These are phyloP conservation scores for Drosophila sucinea DNA, from an alignment of 1,140 invertebrate species.

Conservation along the genomic window DNA sequence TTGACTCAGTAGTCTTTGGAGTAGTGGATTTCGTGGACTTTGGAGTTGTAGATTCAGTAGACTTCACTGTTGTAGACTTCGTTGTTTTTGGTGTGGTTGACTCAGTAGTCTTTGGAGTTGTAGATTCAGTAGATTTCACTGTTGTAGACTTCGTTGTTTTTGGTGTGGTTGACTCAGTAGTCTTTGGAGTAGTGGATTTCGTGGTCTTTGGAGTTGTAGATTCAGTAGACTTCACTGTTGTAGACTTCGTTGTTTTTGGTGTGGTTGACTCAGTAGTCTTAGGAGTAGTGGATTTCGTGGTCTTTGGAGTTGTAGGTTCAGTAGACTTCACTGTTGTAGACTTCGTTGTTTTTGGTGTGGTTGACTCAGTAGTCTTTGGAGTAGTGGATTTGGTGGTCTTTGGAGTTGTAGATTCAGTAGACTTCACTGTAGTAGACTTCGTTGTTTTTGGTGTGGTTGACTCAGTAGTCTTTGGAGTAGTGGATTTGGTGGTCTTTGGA, in stretches of 20 bases:
- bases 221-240: background rate
- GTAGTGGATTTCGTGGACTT: background rate
- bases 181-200: background rate
- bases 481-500: background rate
- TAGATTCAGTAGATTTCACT: background rate
- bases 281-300: background rate
- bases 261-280: slow-evolving; percentile 5
- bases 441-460: background rate
- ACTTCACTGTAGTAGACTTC: background rate
- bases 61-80: background rate
- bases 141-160: slow-evolving; percentile 1
- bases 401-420: background rate
- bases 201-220: slow-evolving; percentile 6
- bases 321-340: background rate
- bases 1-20: background rate
- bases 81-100: slow-evolving; percentile 14
- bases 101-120: slow-evolving; percentile 14
- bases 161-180: slow-evolving; percentile 5
- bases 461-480: background rate
- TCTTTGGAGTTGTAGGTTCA: background rate
- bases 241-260: background rate
- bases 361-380: background rate
- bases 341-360: background rate
- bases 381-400: slow-evolving; percentile 2
- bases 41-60: background rate